phyloP scores from a whole-genome alignment of 2,797 vertebrate genomes.

The Petrocephalus schoutedeni region DNA sequence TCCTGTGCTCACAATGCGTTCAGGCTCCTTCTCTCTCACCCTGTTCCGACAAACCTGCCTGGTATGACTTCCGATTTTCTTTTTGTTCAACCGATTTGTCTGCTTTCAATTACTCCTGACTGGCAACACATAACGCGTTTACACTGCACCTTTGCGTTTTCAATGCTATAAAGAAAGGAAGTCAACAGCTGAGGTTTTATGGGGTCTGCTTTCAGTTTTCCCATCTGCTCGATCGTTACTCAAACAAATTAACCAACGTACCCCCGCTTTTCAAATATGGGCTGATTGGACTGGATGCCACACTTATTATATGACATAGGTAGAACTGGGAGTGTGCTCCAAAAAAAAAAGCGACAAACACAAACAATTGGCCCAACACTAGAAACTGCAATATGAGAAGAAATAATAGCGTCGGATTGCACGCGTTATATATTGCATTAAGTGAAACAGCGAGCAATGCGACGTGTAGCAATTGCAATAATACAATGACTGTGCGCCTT shows the following conservation, averaged over 20 bases:
- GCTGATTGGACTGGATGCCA: background rate
- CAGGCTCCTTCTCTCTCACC: background rate
- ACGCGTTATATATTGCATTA: background rate
- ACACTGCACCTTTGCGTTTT: background rate
- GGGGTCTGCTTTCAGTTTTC: background rate
- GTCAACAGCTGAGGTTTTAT: background rate
- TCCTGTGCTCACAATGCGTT: background rate
- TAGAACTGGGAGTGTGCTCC: background rate
- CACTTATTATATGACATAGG: background rate
- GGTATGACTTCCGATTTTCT: background rate
- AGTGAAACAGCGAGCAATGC: background rate
- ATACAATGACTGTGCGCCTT: background rate
- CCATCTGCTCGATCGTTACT: background rate
- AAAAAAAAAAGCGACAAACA: background rate
- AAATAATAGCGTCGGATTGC: background rate
- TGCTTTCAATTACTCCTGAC: background rate
- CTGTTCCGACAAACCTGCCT: background rate
- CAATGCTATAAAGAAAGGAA: constrained; percentile 3
- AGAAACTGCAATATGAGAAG: background rate
- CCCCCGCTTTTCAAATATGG: background rate
- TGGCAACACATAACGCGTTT: background rate
- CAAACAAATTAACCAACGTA: background rate
- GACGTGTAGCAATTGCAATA: background rate
- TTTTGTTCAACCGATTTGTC: background rate
- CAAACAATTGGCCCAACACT: background rate